phyloP scores from a whole-genome alignment of 2,797 vertebrate genomes.

The Hippoglossus hippoglossus region DNA sequence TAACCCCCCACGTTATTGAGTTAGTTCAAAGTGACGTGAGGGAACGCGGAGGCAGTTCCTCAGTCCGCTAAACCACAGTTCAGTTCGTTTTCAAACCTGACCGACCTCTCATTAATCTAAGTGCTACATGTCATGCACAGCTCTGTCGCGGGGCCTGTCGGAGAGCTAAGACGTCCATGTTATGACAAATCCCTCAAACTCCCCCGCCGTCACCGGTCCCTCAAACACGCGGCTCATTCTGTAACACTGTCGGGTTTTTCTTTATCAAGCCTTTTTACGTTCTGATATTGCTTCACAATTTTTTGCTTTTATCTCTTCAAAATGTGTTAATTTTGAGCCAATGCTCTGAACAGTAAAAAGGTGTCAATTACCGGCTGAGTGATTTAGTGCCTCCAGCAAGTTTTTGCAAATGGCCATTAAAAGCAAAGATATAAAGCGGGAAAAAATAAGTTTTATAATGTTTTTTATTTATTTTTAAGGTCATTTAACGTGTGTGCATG shows the following conservation, averaged over 20 bases:
- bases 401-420: not conserved
- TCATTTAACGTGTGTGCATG: no score
- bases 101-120: slow-evolving; percentile 64
- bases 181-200: not conserved
- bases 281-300: not conserved
- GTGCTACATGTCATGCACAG: slow-evolving; percentile 46
- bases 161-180: slow-evolving; percentile 12
- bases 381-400: not conserved
- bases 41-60: slow-evolving; percentile 40
- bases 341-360: slow-evolving; percentile 6
- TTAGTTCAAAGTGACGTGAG: slow-evolving; percentile 57
- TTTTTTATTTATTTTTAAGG: not conserved
- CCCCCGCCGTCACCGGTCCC: not conserved
- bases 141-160: not conserved
- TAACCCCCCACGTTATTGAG: slow-evolving; percentile 38
- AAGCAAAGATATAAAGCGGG: not conserved
- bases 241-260: not conserved
- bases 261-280: not conserved
- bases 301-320: not conserved
- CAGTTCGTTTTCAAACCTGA: slow-evolving; percentile 36
- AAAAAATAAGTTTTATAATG: not conserved
- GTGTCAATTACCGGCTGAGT: not conserved
- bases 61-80: slow-evolving; percentile 41
- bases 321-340: slow-evolving; percentile 17
- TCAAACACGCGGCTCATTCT: slow-evolving; percentile 5